These are phyloP conservation scores for Gulo gulo DNA, from an alignment of 2,113 vertebrate genomes.

Conservation along the genomic window DNA sequence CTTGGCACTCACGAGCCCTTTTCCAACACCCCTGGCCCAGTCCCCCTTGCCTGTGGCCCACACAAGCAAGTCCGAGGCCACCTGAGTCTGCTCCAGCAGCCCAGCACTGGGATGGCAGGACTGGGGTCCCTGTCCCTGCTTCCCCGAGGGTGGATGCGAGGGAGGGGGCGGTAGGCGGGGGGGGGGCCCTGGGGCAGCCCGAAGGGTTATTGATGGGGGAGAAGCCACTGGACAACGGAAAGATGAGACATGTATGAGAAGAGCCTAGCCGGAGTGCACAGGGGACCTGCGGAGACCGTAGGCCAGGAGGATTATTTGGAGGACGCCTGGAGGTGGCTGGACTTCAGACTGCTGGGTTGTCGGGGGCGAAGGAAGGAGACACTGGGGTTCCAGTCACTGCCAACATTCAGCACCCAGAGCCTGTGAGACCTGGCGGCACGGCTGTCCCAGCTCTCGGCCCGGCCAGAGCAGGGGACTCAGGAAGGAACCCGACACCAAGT, in stretches of 20 bases:
- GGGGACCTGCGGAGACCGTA: neutral
- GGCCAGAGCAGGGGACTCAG: neutral
- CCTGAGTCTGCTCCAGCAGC: neutral
- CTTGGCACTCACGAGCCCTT: neutral
- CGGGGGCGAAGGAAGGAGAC: neutral
- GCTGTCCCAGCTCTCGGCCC: neutral
- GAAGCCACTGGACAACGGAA: neutral
- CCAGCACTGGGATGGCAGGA: neutral
- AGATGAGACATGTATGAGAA: neutral
- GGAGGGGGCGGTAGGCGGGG: neutral
- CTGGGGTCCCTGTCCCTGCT: neutral
- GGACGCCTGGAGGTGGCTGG: neutral
- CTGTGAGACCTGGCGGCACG: accelerated
- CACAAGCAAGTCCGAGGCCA: neutral
- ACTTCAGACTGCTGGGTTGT: neutral
- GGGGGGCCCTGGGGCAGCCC: neutral
- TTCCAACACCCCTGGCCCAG: neutral
- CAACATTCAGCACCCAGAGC: neutral
- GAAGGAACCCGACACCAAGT: neutral
- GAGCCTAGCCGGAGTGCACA: no score
- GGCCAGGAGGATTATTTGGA: neutral
- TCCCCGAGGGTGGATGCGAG: neutral
- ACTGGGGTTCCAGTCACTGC: neutral
- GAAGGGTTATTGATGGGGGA: neutral
- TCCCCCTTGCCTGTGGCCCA: no score